Base-by-base conservation (phyloP, 2,113 vertebrate species). In the Melierax canorus region DNA sequence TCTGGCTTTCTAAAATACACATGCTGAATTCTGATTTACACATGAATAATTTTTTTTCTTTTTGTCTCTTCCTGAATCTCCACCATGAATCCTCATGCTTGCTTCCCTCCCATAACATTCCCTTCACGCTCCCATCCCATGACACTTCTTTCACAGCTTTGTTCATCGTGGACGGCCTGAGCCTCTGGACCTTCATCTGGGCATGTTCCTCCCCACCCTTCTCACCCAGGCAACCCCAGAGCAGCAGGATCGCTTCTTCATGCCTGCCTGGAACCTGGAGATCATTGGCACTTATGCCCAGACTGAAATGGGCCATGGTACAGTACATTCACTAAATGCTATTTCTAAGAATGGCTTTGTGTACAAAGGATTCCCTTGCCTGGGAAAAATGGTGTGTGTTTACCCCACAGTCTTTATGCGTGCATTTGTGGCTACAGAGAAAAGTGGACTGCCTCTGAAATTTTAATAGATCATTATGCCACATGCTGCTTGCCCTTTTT, bases 221-320 rank as follows among this genome's bases (percentile, higher is more conserved):
- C 98, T 99, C 97, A 99, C 99, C 98, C 99, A 99, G 98, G 99
- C 99, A 95, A 99, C 99, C 58, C 97, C 98, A 76, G 99, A 99
- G 91, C 99, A 99, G 97, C 99, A 99, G 97, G 98, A 99, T 80
- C 98, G 98, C 75, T 99, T 99, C 99, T 99, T 99, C 99, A 99
- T 99, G 97, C 99, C 99, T 18, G 98, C 99, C 96, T 99, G 99
- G 99, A 99, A 99, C 98, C 98, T 99, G 98, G 98, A 99, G 98
- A 99, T 99, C 98, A 99, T 99, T 98, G 99, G 99, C 98, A 99
- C 99, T 98, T 99, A 99, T 93, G 99, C 99, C 41, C 99, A 99
- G 98, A 99, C 99, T 95, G 99, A 99, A 98, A 99, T 99, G 98
- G 99, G 99, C 97, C 99, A 99, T 98, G 99, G 99, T 99, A 99